These are phyloP conservation scores for Paramormyrops kingsleyae DNA, from an alignment of 2,113 vertebrate genomes.

Conservation along the genomic window DNA sequence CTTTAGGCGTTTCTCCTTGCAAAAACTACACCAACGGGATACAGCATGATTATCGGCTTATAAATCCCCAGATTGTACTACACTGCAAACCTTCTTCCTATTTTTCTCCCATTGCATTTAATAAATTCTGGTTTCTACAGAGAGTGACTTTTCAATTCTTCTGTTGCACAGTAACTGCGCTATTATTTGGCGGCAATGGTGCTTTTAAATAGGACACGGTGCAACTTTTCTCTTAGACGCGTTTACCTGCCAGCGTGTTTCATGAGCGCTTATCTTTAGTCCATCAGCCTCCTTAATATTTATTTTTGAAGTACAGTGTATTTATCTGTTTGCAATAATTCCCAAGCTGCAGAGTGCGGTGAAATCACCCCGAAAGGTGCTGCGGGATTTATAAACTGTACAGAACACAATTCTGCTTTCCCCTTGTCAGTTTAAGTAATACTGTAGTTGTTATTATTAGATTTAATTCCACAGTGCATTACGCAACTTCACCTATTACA, in stretches of 20 bases:
- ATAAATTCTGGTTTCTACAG: slow-evolving; percentile 21
- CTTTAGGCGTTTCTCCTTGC: slow-evolving; percentile 8
- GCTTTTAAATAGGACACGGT: not conserved
- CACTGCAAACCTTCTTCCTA: slow-evolving; percentile 13
- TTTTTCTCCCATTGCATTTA: slow-evolving; percentile 24
- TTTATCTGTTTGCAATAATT: not conserved
- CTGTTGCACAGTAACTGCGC: not conserved
- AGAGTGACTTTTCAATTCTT: not conserved
- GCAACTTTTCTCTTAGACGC: not conserved
- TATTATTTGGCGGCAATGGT: not conserved
- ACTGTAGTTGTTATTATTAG: slow-evolving; percentile 1
- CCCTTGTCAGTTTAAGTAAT: not conserved
- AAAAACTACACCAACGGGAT: slow-evolving; percentile 14
- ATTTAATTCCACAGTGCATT: not conserved
- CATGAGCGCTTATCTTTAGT: not conserved
- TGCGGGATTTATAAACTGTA: not conserved
- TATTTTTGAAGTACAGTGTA: not conserved
- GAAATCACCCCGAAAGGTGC: not conserved
- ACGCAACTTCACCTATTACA: slow-evolving; percentile 1
- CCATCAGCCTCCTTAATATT: not conserved
- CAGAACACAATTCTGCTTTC: not conserved
- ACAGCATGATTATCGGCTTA: slow-evolving; percentile 22
- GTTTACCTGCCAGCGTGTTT: not conserved
- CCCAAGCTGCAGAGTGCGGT: not conserved
- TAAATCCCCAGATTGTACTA: not conserved